Evolutionary conservation across 2,888 invertebrate species (phyloP).

Genomic region (Taphrorychus bicolor): DNA sequence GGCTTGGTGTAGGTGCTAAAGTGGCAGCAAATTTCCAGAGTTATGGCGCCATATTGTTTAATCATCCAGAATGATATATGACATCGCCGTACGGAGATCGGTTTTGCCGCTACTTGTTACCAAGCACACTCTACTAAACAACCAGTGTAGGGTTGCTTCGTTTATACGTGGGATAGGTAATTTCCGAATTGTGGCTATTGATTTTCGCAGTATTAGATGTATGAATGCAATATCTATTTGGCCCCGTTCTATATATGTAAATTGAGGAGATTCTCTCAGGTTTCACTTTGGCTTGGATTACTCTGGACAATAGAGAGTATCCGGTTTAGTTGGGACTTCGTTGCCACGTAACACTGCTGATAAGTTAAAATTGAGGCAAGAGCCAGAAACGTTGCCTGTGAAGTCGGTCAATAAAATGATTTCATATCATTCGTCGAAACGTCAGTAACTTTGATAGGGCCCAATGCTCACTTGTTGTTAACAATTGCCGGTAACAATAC

Average conservation of each 20-base stretch:
- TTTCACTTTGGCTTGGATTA: too few relatives aligned
- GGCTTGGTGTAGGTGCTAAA: constrained; percentile 11
- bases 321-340: too few relatives aligned
- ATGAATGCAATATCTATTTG: neutral
- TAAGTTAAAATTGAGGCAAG: too few relatives aligned
- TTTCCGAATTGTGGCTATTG: constrained; percentile 5
- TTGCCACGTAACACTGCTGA: too few relatives aligned
- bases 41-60: constrained; percentile 37
- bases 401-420: too few relatives aligned
- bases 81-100: constrained; percentile 23
- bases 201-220: neutral
- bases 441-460: too few relatives aligned
- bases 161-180: neutral
- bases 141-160: constrained; percentile 1
- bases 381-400: too few relatives aligned
- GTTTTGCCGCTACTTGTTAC: constrained; percentile 34
- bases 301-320: too few relatives aligned
- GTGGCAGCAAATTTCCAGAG: constrained; percentile 33
- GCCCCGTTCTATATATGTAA: neutral
- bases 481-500: too few relatives aligned
- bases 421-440: too few relatives aligned
- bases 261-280: too few relatives aligned
- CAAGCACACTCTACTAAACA: constrained; percentile 24
- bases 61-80: constrained; percentile 32
- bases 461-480: too few relatives aligned